Evolutionary conservation across 2,113 vertebrate genomes (phyloP), one percentile per base, ranked within the genome.

Genomic region (Paracanthobrama guichenoti): DNA sequence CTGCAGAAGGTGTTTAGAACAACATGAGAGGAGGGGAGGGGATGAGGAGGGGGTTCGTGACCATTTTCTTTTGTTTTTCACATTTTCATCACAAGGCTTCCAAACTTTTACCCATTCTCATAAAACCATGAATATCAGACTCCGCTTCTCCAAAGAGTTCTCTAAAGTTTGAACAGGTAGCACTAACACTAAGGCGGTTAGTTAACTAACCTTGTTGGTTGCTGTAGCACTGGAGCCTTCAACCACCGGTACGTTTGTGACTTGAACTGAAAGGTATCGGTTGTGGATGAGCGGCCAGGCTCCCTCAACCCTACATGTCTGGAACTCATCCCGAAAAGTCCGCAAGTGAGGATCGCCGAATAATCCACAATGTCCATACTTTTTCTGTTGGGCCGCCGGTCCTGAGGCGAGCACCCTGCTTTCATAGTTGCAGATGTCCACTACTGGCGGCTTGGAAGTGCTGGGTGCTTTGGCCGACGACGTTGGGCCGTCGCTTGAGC

Each of bases 261-360:
- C 95, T 92, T 96, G 95, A 72, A 96, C 95, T 0, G 95, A 96
- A 88, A 96, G 90, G 93, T 92, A 95, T 81, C 90, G 93, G 87
- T 95, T 96, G 83, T 96, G 95, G 6, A 96, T 95, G 76, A 96
- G 92, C 18, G 95, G 95, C 95, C 95, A 96, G 50, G 95, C 95
- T 71, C 95, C 95, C 69, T 95, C 95, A 64, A 96, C 95, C 84
- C 95, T 94, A 87, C 95, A 96, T 22, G 95, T 96, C 92, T 96
- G 95, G 90, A 96, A 96, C 90, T 96, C 95, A 6, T 96, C 94
- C 20, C 94, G 91, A 88, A 96, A 96, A 7, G 95, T 96, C 88
- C 95, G 90, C 84, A 96, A 90, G 85, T 96, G 95, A 0, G 95
- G 95, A 90, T 96, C 95, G 53, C 95, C 95, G 4, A 96, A 96